These are phyloP conservation scores for Drosophila burlai DNA, from an alignment of 1,140 invertebrate genomes.

Conservation along the genomic window DNA sequence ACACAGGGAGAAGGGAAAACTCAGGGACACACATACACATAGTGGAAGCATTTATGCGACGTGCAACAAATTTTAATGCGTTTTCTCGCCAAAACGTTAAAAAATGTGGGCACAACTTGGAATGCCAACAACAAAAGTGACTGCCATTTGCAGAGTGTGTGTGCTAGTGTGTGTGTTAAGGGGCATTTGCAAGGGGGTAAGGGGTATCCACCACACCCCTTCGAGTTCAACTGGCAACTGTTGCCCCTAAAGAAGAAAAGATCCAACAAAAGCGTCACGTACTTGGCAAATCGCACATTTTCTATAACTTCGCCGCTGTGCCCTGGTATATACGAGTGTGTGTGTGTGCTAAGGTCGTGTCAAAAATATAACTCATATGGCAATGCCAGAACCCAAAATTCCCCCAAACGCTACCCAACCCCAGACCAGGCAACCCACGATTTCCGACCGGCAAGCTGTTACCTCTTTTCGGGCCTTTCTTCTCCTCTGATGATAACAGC, in stretches of 20 bases:
- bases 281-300: slow-evolving; percentile 80
- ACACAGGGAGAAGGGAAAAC: slow-evolving; percentile 34
- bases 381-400: not conserved
- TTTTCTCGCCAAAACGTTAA: slow-evolving; percentile 81
- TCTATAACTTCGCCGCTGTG: slow-evolving; percentile 51
- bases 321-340: slow-evolving; percentile 4
- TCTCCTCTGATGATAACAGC: slow-evolving; percentile 60
- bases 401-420: too few relatives aligned
- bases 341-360: slow-evolving; percentile 47
- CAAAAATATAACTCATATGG: slow-evolving; percentile 65
- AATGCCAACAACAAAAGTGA: slow-evolving; percentile 71
- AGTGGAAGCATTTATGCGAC: slow-evolving; percentile 77
- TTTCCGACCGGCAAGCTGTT: slow-evolving; percentile 41
- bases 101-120: slow-evolving; percentile 82
- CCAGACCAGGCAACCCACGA: slow-evolving; percentile 6
- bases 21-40: slow-evolving; percentile 34
- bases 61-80: slow-evolving; percentile 83
- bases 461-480: slow-evolving; percentile 49
- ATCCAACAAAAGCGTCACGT: slow-evolving; percentile 80
- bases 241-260: slow-evolving; percentile 62
- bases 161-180: slow-evolving; percentile 23
- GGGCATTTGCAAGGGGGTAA: slow-evolving; percentile 15
- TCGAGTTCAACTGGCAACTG: slow-evolving; percentile 73
- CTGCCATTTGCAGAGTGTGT: slow-evolving; percentile 66
- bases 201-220: slow-evolving; percentile 17